Base-by-base conservation (phyloP, 2,888 invertebrate species). In the Daptonema setosum region DNA sequence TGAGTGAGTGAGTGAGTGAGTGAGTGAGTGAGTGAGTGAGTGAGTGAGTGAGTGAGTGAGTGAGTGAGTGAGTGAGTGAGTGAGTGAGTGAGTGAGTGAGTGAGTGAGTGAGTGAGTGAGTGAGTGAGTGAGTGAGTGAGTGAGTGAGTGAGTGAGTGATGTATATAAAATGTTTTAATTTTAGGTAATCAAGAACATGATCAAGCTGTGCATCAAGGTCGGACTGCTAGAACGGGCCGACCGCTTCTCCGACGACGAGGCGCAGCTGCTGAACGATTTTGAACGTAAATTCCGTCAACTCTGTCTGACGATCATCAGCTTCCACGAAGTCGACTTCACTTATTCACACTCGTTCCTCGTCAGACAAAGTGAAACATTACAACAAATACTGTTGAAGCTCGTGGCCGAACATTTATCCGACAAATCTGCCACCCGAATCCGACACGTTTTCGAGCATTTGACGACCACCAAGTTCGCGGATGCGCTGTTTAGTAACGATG, bases 91-190 rank as follows among this genome's bases (percentile, higher is more conserved):
- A 8, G 17, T 11, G 35, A 35, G 35, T 35, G 8, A 11, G 8
- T 17, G 35, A 35, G 17, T 8, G 17, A 35, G 17, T n/a, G 35
- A 11, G 75, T 91, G 20, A 26, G n/a, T n/a, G n/a, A n/a, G n/a
- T n/a, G n/a, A n/a, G n/a, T n/a, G n/a, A n/a, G n/a, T n/a, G n/a
- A n/a, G n/a, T n/a, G 8, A 17, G 35, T 35, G 35, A 11, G 8
- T 35, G 35, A 8, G 17, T 11, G 35, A 35, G 35, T 35, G 8
- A 11, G 8, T 17, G 35, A 35, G 17, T 8, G 17, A 35, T 11
- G 35, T 35, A n/a, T n/a, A n/a, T n/a, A n/a, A 35, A 35, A 35
- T 17, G 35, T 35, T 35, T 35, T 17, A 35, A 8, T 35, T 35
- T 8, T 17, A 35, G 35, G 35, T 54, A 5, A 48, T 54, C 26